Conservation (phyloP, 2,888 invertebrate species). For the Tenthredo mesomela region DNA sequence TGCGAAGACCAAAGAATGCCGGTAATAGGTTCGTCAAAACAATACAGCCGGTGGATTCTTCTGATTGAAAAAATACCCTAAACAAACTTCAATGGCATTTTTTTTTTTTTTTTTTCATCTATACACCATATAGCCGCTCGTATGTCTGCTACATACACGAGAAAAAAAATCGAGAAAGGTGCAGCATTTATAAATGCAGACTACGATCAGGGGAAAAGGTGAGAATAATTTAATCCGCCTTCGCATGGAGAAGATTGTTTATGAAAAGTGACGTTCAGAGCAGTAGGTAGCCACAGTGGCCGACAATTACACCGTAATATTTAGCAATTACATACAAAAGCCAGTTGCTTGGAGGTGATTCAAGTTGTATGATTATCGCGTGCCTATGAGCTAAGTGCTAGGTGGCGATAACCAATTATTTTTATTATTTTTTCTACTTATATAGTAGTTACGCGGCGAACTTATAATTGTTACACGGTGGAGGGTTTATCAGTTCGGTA, state of each 20-base stretch:
- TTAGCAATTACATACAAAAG: slow-evolving; percentile 58
- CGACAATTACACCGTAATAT: slow-evolving; percentile 73
- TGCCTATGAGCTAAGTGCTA: slow-evolving; percentile 28
- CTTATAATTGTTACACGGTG: slow-evolving; percentile 16
- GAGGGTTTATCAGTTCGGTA: neutral
- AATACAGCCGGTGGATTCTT: slow-evolving; percentile 61
- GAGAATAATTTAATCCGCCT: slow-evolving; percentile 74
- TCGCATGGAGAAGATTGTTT: slow-evolving; percentile 68
- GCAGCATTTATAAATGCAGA: neutral
- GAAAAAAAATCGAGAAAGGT: neutral
- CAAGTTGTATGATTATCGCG: neutral
- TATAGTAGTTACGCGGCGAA: no score
- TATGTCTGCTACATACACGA: neutral
- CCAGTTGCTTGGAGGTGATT: slow-evolving; percentile 57
- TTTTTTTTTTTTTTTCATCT: neutral
- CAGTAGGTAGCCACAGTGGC: slow-evolving; percentile 55
- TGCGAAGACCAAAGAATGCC: slow-evolving; percentile 64
- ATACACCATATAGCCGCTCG: neutral
- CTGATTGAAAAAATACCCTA: slow-evolving; percentile 64
- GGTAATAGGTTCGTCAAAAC: slow-evolving; percentile 61
- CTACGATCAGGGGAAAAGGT: slow-evolving; percentile 51
- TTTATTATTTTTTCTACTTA: neutral
- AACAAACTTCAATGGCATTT: neutral
- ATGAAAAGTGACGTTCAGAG: slow-evolving; percentile 57
- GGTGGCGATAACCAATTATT: slow-evolving; percentile 23